These are phyloP conservation scores for Knipowitschia caucasica DNA, from an alignment of 2,797 vertebrate species.

Conservation along the genomic window DNA sequence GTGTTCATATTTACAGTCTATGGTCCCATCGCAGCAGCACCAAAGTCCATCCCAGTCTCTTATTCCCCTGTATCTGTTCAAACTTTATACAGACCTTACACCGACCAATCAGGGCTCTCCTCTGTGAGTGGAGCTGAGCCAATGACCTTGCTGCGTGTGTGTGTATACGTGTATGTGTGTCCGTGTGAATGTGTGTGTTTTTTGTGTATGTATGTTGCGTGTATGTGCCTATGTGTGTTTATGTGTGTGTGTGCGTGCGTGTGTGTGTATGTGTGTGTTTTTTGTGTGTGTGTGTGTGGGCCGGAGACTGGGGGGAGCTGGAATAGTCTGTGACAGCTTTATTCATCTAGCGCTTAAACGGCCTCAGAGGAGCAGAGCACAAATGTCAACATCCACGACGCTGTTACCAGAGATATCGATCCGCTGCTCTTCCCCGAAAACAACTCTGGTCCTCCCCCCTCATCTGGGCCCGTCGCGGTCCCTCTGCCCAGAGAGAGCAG, in stretches of 20 bases:
- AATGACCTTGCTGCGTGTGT: constrained; percentile 67
- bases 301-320: constrained; percentile 73
- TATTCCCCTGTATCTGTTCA: too few species aligned
- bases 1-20: too few species aligned
- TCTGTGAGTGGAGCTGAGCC: constrained; percentile 64
- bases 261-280: too few species aligned
- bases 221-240: too few species aligned
- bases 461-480: constrained; percentile 22
- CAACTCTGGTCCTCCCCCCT: constrained; percentile 45
- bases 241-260: too few species aligned
- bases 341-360: constrained; percentile 89
- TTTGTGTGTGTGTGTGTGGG: constrained; percentile 28
- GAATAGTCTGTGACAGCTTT: constrained; percentile 89
- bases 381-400: constrained; percentile 71
- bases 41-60: too few species aligned
- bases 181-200: too few species aligned
- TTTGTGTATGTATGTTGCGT: too few species aligned
- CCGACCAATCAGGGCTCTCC: constrained; percentile 65
- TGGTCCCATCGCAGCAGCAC: too few species aligned
- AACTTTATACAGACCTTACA: too few species aligned
- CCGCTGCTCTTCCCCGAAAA: constrained; percentile 46
- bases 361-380: constrained; percentile 82
- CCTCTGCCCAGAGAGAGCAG: constrained; percentile 17
- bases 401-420: constrained; percentile 73
- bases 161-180: too few species aligned